Evolutionary conservation across 2,797 vertebrate genomes (phyloP), one percentile per base, ranked within the genome.

Genomic region (Danio kyathit): DNA sequence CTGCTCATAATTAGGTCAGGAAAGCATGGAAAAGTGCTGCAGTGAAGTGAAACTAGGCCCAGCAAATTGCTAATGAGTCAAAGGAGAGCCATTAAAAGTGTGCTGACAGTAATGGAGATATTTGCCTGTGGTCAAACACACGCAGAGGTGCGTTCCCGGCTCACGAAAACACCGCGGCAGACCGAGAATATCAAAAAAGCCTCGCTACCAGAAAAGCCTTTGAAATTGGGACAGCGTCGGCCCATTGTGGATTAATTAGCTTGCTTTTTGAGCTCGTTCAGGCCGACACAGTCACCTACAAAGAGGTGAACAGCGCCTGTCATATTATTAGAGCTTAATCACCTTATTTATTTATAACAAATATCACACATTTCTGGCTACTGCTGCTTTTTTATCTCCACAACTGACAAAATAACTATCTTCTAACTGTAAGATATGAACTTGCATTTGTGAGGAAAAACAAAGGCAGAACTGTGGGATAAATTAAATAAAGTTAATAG

Each of bases 161-260:
- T 90, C 91, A 84, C 80, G 43, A 59, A 38, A 59, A 10, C 11
- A 60, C 72, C 56, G 41, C 52, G 2, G 43, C 10, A 51, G 6
- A 69, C 7, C n/a, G 49, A 4, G 38, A 44, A 7, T 2, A 59
- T 46, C 41, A 73, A 57, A 73, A 8, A 8, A 74, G 19, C 41
- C 69, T 89, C 88, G 16, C 91, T 90, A 93, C 91, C 89, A 90
- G 90, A 93, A 91, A 73, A 56, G 70, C 48, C 64, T 82, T 64
- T 12, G 66, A 84, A 76, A 86, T 70, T 77, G 64, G 75, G 84
- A 57, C 76, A 65, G 59, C 66, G 4, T 49, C 8, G 65, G 87
- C 86, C 88, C 94, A 90, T 89, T 88, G 93, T 95, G 94, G 92
- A 93, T 93, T 95, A 92, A 96, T 95, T 94, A 95, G 94, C 93